Evolutionary conservation across 2,888 invertebrate species (phyloP), one percentile per base, ranked within the genome.

Genomic region (Drosophila gaucha): DNA sequence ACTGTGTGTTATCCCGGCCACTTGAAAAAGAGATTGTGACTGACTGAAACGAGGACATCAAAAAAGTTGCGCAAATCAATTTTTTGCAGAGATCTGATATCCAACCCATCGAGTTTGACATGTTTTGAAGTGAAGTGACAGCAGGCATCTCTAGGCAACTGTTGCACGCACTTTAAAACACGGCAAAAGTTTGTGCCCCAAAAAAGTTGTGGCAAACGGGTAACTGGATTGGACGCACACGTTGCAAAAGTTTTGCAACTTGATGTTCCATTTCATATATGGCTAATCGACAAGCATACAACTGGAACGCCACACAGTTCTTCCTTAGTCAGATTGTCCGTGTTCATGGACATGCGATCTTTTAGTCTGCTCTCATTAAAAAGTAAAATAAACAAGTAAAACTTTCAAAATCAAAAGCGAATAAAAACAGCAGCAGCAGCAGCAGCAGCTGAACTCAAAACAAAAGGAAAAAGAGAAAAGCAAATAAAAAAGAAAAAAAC

Each of bases 331-430:
- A 54, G 76, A 71, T 73, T 73, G 73, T 73, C 47, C 52, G 44
- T 55, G 50, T 44, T 57, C 72, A 58, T 60, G 43, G 72, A 76
- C 57, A 71, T 38, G 35, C 31, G 72, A 68, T 60, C 67, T 79
- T 68, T 43, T 73, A 77, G 80, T 86, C 74, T 66, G 65, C 77
- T 73, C 86, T 84, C 86, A 88, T 84, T 84, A 84, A 87, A 87
- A 84, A 86, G 52, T 72, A 84, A 82, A 87, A 86, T 79, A 84
- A 84, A 88, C 79, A 87, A 79, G 70, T 64, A 64, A 72, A 74
- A 80, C 55, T 77, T 74, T 70, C 60, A 38, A 80, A 79, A 77
- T 68, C 80, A 77, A 70, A 78, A 80, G 70, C 69, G 67, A 73
- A 63, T 47, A 62, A 66, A 63, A 70, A 59, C 43, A 28, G 41